Base-by-base conservation (phyloP, 2,113 vertebrate species). In the Syngnathus typhle region DNA sequence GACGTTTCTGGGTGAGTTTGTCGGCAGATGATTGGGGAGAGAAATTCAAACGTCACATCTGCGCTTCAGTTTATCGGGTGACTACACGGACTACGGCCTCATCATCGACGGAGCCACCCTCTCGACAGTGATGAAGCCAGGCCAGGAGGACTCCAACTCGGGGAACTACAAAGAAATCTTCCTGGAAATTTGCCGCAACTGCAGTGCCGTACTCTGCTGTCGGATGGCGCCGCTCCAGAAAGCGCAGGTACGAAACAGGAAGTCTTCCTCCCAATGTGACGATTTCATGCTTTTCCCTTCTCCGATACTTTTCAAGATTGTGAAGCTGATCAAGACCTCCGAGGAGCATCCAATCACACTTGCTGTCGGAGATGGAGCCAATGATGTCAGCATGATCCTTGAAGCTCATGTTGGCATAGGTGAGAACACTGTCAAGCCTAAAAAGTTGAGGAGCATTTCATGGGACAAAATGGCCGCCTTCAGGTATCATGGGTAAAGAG, bases 321-420 rank as follows among this genome's bases (percentile, higher is more conserved):
- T 98, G 61, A 98, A 98, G 79, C 69, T 99, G 76, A 98, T 99
- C 85, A 99, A 99, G 71, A 81, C 92, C 23, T 98, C 96, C 3
- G 92, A 94, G 78, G 96, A 98, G 81, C 95, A 92, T 67, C 97
- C 97, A 1, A 98, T 99, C 80, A 99, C 97, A 0, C 83, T 99
- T 61, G 96, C 96, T 5, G 80, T 99, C 3, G 96, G 96, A 12
- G 95, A 99, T 1, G 96, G 96, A 1, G 96, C 96, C 0, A 99
- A 99, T 21, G 96, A 99, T n/a, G 96, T 99, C 87, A 99, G 96
- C 89, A 99, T 99, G 96, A 99, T 99, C 82, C 90, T 98, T 44
- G 97, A 99, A 86, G 97, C 97, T 44, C 97, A 99, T 0, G 97
- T 99, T 64, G 97, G 97, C 77, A 95, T 98, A 54, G 97, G 97